Base-by-base conservation (phyloP, 2,888 invertebrate genomes). In the Tachina fera region DNA sequence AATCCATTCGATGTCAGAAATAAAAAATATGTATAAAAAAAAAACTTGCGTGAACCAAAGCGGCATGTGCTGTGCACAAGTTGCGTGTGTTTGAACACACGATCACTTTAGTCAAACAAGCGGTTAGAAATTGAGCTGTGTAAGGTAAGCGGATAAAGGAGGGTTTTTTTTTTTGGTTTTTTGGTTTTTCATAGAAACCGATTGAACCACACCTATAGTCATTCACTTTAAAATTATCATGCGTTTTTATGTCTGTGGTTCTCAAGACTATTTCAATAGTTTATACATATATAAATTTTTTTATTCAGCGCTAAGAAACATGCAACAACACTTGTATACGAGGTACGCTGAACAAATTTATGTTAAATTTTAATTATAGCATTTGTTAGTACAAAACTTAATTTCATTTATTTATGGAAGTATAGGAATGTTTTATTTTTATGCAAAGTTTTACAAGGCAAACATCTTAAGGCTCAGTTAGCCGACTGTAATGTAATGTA, bases 71-170 rank as follows among this genome's bases (percentile, higher is more conserved):
- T 86, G 74, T 86, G 83, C 79, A 86, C 86, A 86, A 86, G 86
- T 86, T 86, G 86, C 86, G 86, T 86, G 86, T 86, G 86, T 86
- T 83, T 86, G 83, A 76, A 83, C 86, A 86, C 86, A 86, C 86
- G 83, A 86, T 83, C 86, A 76, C 83, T 79, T 76, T 76, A 80
- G 79, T 86, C 83, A 79, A 68, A 53, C 58, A 49, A 65, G 49
- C 70, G 45, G 67, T 72, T 78, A 53, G 60, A 49, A 58, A 60
- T 39, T 60, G 19, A 74, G 61, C 16, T 68, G 49, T 68, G 49
- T 9, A 51, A 51, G 58, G 71, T 41, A 43, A 56, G 11, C 31
- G 49, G 58, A 51, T 58, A 13, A 16, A 31, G 74, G 19, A 39
- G 51, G 16, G 16, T 43, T 43, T 43, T 41, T 49, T 31, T 41